These are phyloP conservation scores for Diploptera punctata DNA, from an alignment of 2,888 invertebrate genomes.

Conservation along the genomic window DNA sequence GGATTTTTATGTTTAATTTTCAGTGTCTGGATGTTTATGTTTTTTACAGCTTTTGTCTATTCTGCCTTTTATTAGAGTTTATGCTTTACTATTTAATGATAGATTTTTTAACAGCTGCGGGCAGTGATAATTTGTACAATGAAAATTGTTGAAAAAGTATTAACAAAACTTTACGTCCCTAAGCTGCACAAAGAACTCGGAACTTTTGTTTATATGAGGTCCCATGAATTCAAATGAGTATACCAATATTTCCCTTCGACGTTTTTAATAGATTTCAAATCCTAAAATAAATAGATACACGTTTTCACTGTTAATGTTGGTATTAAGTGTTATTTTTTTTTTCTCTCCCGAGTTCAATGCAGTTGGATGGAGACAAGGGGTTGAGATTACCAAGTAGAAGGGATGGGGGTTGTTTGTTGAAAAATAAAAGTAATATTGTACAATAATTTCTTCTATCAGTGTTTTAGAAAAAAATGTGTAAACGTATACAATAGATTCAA, in stretches of 20 bases:
- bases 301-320: slow-evolving; percentile 10
- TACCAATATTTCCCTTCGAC: background rate
- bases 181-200: background rate
- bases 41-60: background rate
- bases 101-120: background rate
- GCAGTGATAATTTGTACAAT: slow-evolving; percentile 1
- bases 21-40: too few relatives aligned
- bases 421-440: background rate
- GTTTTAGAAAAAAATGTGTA: slow-evolving; percentile 6
- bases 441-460: slow-evolving; percentile 20
- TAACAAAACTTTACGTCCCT: background rate
- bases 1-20: too few relatives aligned
- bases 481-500: background rate
- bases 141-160: background rate
- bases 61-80: background rate
- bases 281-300: slow-evolving; percentile 4
- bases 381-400: background rate
- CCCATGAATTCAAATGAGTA: background rate
- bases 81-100: background rate
- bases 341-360: too few relatives aligned
- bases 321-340: too few relatives aligned
- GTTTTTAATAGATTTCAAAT: background rate
- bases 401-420: background rate
- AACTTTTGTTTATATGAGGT: background rate
- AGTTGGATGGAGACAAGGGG: too few relatives aligned